Evolutionary conservation across 2,797 vertebrate species (phyloP).

Genomic region (Acipenser ruthenus): DNA sequence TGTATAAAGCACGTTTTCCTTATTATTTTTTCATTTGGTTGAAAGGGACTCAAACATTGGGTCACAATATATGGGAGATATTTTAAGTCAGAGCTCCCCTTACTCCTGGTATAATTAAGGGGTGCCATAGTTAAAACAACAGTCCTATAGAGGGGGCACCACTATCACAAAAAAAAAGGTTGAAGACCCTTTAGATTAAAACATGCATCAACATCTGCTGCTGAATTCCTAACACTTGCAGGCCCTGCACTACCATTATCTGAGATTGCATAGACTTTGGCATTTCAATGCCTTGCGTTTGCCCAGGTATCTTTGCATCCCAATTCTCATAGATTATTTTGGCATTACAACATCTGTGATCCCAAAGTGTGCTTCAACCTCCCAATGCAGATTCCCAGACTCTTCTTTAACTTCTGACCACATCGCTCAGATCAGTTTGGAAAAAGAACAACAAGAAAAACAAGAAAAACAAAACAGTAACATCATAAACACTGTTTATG

Average conservation of each 20-base stretch:
- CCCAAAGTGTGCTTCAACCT: conserved; percentile 15
- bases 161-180: not conserved
- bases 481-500: conserved; percentile 29
- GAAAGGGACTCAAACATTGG: no score
- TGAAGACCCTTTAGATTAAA: conserved; percentile 13
- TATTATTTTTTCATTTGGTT: no score
- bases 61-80: no score
- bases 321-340: conserved; percentile 51
- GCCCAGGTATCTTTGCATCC: conserved; percentile 46
- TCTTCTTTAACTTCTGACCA: conserved; percentile 44
- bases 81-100: no score
- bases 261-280: conserved; percentile 48
- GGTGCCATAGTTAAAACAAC: no score
- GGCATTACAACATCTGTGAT: conserved; percentile 31
- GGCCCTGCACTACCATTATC: conserved; percentile 32
- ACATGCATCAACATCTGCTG: conserved; percentile 36
- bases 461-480: conserved; percentile 43
- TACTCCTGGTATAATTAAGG: no score
- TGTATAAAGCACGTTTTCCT: no score
- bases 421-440: conserved; percentile 60
- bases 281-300: conserved; percentile 35
- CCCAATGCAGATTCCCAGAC: conserved; percentile 38
- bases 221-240: conserved; percentile 35
- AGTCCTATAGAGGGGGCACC: no score
- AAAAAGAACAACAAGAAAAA: not conserved